A percentile compares a stretch with the other conserved stretches of the same genome.
These are phyloP conservation scores for Rhinichthys osculus DNA, from an alignment of 2,797 vertebrate genomes.

Conservation along the genomic window DNA sequence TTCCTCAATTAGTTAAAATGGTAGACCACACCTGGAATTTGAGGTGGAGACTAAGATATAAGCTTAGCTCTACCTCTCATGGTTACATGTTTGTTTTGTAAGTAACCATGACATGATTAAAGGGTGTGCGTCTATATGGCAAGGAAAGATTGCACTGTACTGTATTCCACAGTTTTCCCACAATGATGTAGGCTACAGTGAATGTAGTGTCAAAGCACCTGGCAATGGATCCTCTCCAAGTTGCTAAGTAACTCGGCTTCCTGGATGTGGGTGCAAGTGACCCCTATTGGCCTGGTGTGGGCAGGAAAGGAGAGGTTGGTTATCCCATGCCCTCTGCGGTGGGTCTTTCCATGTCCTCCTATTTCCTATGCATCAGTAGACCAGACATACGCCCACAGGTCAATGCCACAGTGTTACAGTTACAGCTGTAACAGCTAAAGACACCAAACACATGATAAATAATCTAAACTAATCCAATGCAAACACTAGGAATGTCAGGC, in stretches of 20 bases:
- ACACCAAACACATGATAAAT: not conserved
- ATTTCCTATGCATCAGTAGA: slow-evolving; percentile 23
- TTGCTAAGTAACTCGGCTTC: slow-evolving; percentile 41
- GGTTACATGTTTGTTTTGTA: slow-evolving; percentile 25
- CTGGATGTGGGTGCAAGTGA: slow-evolving; percentile 41
- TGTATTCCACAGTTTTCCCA: slow-evolving; percentile 13
- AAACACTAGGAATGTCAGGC: slow-evolving; percentile 10
- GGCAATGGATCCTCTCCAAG: slow-evolving; percentile 32
- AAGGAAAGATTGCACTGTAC: not conserved
- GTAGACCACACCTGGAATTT: not conserved
- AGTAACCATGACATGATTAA: not conserved
- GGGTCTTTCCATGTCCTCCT: slow-evolving; percentile 42
- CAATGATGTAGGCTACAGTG: not conserved
- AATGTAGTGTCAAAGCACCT: slow-evolving; percentile 27
- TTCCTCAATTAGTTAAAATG: not conserved
- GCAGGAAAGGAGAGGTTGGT: slow-evolving; percentile 45
- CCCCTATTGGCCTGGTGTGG: slow-evolving; percentile 1
- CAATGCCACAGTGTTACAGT: not conserved
- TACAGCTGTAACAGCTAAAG: slow-evolving; percentile 2
- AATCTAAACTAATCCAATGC: slow-evolving; percentile 17
- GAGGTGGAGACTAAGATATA: slow-evolving; percentile 15
- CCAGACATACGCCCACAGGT: slow-evolving; percentile 26
- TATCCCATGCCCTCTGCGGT: slow-evolving; percentile 27
- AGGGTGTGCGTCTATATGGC: not conserved
- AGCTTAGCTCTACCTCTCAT: not conserved